Conservation (phyloP, 53 echinoderm and acorn worm species). For the Holothuria scabra region DNA sequence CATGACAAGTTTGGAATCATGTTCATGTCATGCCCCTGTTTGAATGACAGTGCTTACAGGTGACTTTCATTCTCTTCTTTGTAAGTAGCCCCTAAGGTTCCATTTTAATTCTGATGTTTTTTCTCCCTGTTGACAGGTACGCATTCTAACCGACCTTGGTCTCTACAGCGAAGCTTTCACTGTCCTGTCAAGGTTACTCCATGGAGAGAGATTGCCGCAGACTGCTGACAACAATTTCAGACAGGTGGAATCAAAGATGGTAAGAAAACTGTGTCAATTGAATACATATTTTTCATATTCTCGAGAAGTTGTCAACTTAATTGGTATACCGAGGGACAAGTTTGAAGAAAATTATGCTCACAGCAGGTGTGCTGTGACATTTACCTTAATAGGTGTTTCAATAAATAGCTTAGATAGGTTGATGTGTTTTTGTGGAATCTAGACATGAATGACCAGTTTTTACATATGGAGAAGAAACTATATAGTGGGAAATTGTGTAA, state of each 20-base stretch:
- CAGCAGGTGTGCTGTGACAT: not conserved
- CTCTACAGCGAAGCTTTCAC: slow-evolving; percentile 90
- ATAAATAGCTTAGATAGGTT: not conserved
- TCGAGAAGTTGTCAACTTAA: no score
- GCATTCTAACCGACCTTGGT: slow-evolving; percentile 90
- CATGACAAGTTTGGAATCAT: no score
- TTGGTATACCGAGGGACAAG: no score
- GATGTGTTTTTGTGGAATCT: no score
- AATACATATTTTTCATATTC: not conserved
- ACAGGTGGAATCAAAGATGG: slow-evolving; percentile 93
- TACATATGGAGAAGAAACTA: no score
- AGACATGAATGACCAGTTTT: no score
- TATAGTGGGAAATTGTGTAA: no score
- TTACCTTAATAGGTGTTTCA: not conserved
- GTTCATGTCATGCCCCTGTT: no score
- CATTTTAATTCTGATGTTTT: not conserved
- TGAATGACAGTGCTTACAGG: no score
- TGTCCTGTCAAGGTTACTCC: slow-evolving; percentile 73
- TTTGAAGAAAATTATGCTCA: not conserved
- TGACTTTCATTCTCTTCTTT: no score
- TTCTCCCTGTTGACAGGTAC: slow-evolving; percentile 55
- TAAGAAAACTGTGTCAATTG: slow-evolving; percentile 40
- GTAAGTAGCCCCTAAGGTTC: no score
- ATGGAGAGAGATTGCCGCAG: slow-evolving; percentile 95
- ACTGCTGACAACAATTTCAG: slow-evolving; percentile 97